Evolutionary conservation across 2,113 vertebrate genomes (phyloP).

Genomic region (Barbus barbus): DNA sequence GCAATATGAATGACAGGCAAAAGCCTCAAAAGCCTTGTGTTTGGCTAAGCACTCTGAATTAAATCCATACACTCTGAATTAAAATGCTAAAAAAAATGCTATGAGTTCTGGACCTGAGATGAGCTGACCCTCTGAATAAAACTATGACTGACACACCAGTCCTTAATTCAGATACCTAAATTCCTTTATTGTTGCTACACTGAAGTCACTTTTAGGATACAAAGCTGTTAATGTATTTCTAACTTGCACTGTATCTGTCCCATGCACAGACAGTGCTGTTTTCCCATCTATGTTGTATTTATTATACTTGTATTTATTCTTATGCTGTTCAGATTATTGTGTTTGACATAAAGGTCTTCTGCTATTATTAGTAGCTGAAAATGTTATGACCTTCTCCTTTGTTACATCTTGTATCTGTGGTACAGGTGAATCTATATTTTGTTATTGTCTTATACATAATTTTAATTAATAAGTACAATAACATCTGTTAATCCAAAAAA

Average conservation of each 20-base stretch:
- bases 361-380: background rate
- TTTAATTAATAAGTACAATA: background rate
- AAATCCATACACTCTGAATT: background rate
- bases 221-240: background rate
- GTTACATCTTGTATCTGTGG: background rate
- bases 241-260: background rate
- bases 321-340: background rate
- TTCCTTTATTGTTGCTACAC: background rate
- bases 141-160: too few relatives aligned
- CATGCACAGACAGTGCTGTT: background rate
- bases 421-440: background rate
- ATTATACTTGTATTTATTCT: background rate
- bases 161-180: background rate
- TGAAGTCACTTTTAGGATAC: background rate
- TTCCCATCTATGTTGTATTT: background rate
- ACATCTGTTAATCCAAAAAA: background rate
- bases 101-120: too few relatives aligned
- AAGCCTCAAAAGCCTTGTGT: too few relatives aligned
- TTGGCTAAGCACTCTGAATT: background rate
- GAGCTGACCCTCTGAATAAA: too few relatives aligned
- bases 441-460: background rate
- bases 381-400: background rate
- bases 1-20: too few relatives aligned
- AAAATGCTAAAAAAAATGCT: too few relatives aligned
- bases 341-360: background rate